Evolutionary conservation across 2,797 vertebrate genomes (phyloP).

Genomic region (Holocentrus rufus): DNA sequence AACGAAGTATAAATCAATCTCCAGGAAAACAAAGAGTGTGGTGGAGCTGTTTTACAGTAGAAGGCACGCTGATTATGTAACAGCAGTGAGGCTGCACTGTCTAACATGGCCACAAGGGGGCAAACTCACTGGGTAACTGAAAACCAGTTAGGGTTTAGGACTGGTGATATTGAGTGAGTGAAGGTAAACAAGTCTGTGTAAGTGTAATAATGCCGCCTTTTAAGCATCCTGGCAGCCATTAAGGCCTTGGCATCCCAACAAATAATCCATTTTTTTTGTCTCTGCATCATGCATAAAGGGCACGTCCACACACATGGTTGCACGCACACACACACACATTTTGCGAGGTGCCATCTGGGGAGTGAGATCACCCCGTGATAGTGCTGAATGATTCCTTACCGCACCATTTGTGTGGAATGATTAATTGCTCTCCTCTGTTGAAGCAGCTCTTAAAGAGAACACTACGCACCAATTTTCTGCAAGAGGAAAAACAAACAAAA

Average conservation of each 20-base stretch:
- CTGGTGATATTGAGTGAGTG: not conserved
- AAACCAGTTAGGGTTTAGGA: not conserved
- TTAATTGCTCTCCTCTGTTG: conserved; percentile 36
- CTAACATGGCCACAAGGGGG: conserved; percentile 19
- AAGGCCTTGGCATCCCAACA: not conserved
- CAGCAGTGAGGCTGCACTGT: not conserved
- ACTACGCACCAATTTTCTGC: conserved; percentile 26
- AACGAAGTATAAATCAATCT: too few relatives aligned
- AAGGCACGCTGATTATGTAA: not conserved
- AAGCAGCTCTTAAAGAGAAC: conserved; percentile 37
- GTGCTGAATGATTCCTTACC: conserved; percentile 35
- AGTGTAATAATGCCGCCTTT: not conserved
- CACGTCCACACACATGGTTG: not conserved
- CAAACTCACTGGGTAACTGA: not conserved
- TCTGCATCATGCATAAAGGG: not conserved
- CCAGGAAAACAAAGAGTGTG: too few relatives aligned
- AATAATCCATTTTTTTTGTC: not conserved
- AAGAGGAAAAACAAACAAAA: conserved; percentile 44
- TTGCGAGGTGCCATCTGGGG: conserved; percentile 45
- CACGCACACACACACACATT: conserved; percentile 4
- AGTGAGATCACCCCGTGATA: conserved; percentile 30
- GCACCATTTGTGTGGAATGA: conserved; percentile 35
- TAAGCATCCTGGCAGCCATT: not conserved
- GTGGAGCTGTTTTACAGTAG: not conserved
- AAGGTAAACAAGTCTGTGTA: not conserved